Conservation (phyloP, 1,140 invertebrate genomes). For the Spodoptera frugiperda region DNA sequence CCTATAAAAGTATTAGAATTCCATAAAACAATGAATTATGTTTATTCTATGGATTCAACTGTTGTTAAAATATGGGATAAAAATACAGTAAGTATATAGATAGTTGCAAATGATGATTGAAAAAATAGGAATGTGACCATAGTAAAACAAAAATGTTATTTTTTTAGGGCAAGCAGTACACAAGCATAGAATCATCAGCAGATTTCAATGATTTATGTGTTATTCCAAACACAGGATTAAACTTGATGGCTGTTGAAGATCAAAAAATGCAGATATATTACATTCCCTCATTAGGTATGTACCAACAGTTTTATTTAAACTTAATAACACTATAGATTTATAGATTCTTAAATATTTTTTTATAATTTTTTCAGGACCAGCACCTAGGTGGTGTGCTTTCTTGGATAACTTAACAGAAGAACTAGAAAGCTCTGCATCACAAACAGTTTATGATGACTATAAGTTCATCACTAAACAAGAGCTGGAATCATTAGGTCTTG, state of each 20-base stretch:
- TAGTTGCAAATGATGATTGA: no score
- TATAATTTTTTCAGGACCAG: slow-evolving; percentile 95
- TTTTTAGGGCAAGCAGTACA: slow-evolving; percentile 95
- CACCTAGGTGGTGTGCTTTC: slow-evolving; percentile 98
- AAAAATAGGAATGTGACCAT: no score
- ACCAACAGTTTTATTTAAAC: no score
- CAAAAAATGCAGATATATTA: slow-evolving; percentile 98
- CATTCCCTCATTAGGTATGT: slow-evolving; percentile 92
- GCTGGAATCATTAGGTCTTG: slow-evolving; percentile 95
- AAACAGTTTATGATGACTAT: slow-evolving; percentile 98
- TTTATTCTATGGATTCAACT: slow-evolving; percentile 96
- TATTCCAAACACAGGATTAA: slow-evolving; percentile 95
- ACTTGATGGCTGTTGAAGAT: slow-evolving; percentile 98
- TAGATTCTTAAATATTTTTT: no score
- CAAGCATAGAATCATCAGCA: slow-evolving; percentile 95
- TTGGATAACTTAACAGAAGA: slow-evolving; percentile 99
- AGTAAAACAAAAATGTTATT: slow-evolving; percentile 58
- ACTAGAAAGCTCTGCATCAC: slow-evolving; percentile 90
- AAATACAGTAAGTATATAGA: slow-evolving; percentile 90
- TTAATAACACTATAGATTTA: no score
- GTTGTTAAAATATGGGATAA: slow-evolving; percentile 98
- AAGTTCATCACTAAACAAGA: slow-evolving; percentile 98
- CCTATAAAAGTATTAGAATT: slow-evolving; percentile 97
- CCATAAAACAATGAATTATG: slow-evolving; percentile 92
- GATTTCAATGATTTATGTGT: slow-evolving; percentile 97